These are phyloP conservation scores for Heliconius congener DNA, from an alignment of 1,140 invertebrate species.

Conservation along the genomic window DNA sequence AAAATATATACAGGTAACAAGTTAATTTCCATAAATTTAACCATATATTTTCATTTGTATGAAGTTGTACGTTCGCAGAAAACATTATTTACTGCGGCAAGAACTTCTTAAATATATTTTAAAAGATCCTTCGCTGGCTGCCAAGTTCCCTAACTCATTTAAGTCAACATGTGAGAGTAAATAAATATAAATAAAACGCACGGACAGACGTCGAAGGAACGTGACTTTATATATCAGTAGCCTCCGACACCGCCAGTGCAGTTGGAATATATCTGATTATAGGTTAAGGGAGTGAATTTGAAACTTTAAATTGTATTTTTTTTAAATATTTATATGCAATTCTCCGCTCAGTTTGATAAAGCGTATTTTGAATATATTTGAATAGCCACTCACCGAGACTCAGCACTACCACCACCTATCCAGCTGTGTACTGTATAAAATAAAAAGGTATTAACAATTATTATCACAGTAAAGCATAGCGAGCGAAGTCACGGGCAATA, in stretches of 20 bases:
- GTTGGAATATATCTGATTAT: no score
- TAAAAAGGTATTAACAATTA: no score
- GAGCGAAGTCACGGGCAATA: no score
- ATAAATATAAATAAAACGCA: conserved; percentile 8
- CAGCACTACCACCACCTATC: no score
- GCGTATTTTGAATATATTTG: no score
- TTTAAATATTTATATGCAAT: no score
- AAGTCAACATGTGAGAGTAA: conserved; percentile 19
- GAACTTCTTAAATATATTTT: conserved; percentile 36
- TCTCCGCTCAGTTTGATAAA: no score
- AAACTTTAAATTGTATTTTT: no score
- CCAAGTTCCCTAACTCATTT: conserved; percentile 32
- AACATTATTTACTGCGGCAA: conserved; percentile 32
- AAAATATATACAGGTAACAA: background rate
- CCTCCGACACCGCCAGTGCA: background rate
- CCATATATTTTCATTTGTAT: conserved; percentile 22
- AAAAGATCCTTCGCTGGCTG: conserved; percentile 29
- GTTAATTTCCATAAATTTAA: background rate
- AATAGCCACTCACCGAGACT: no score
- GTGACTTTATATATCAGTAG: background rate
- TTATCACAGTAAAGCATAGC: no score
- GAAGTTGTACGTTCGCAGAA: background rate
- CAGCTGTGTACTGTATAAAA: no score
- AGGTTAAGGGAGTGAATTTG: no score
- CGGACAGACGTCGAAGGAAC: background rate